phyloP scores from a whole-genome alignment of 1,140 invertebrate genomes.

The Cyclina sinensis region DNA sequence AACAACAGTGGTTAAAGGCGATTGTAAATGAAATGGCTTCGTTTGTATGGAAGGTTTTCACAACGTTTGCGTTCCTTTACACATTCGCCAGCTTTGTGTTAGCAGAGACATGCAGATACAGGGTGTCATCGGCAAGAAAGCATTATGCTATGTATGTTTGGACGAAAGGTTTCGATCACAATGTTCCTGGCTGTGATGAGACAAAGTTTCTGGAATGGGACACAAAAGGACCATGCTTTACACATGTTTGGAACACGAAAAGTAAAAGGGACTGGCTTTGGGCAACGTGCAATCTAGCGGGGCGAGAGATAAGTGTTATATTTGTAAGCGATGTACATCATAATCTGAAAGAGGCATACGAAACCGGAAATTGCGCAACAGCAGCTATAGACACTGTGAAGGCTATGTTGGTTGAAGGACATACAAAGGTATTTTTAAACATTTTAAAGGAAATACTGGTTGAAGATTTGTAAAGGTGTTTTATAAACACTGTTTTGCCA shows the following conservation, averaged over 20 bases:
- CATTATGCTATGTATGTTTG: slow-evolving; percentile 75
- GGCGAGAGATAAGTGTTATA: slow-evolving; percentile 69
- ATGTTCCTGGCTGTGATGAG: slow-evolving; percentile 62
- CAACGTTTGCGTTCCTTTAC: too few relatives aligned
- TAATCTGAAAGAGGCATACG: slow-evolving; percentile 68
- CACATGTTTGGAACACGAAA: slow-evolving; percentile 70
- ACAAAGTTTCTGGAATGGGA: slow-evolving; percentile 65
- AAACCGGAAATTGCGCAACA: slow-evolving; percentile 37
- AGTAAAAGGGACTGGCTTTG: slow-evolving; percentile 72
- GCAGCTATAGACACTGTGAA: slow-evolving; percentile 56
- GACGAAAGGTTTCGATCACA: slow-evolving; percentile 68
- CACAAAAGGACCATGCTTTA: slow-evolving; percentile 67
- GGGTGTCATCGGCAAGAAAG: background rate
- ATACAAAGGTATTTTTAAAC: slow-evolving; percentile 49
- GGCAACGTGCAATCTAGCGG: slow-evolving; percentile 71
- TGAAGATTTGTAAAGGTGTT: too few relatives aligned
- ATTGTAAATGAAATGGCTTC: too few relatives aligned
- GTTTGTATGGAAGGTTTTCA: too few relatives aligned
- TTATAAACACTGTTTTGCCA: too few relatives aligned
- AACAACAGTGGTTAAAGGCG: too few relatives aligned
- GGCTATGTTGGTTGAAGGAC: slow-evolving; percentile 71
- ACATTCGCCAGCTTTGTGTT: background rate
- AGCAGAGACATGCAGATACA: background rate
- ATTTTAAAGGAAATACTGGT: too few relatives aligned
- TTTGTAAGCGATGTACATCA: slow-evolving; percentile 71